Evolutionary conservation across 2,888 invertebrate species (phyloP).

Genomic region (Chrysolina americana): DNA sequence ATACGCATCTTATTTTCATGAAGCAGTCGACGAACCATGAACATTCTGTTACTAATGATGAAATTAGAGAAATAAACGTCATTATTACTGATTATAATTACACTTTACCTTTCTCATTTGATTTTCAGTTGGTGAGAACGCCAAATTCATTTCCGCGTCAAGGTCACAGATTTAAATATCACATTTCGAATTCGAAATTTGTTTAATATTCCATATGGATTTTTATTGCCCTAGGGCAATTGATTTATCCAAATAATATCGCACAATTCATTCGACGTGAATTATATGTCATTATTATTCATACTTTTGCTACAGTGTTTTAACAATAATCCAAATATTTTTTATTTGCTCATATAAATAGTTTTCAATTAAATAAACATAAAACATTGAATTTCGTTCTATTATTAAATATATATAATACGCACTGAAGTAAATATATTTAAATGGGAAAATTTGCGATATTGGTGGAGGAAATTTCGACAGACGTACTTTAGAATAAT

Average conservation of each 20-base stretch:
- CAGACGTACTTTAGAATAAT: background rate
- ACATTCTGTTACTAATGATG: too few relatives aligned
- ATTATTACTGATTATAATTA: too few relatives aligned
- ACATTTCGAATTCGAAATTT: slow-evolving; percentile 8
- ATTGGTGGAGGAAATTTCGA: background rate
- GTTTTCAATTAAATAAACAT: slow-evolving; percentile 40
- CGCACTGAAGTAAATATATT: background rate
- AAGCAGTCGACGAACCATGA: too few relatives aligned
- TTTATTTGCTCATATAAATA: slow-evolving; percentile 44
- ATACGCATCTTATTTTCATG: too few relatives aligned
- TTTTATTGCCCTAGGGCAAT: background rate
- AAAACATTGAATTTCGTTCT: slow-evolving; percentile 35
- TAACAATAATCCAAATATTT: slow-evolving; percentile 40
- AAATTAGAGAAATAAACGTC: too few relatives aligned
- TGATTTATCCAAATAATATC: slow-evolving; percentile 9
- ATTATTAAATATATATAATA: slow-evolving; percentile 30
- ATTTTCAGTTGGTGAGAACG: background rate
- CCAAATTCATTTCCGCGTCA: background rate
- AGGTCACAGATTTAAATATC: background rate
- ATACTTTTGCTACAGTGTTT: slow-evolving; percentile 29
- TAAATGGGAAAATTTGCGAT: background rate
- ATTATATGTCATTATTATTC: slow-evolving; percentile 35
- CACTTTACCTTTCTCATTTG: too few relatives aligned
- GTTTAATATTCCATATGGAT: background rate
- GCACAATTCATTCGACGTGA: slow-evolving; percentile 10